Conservation (phyloP, 2,888 invertebrate species). For the Blomia tropicalis region DNA sequence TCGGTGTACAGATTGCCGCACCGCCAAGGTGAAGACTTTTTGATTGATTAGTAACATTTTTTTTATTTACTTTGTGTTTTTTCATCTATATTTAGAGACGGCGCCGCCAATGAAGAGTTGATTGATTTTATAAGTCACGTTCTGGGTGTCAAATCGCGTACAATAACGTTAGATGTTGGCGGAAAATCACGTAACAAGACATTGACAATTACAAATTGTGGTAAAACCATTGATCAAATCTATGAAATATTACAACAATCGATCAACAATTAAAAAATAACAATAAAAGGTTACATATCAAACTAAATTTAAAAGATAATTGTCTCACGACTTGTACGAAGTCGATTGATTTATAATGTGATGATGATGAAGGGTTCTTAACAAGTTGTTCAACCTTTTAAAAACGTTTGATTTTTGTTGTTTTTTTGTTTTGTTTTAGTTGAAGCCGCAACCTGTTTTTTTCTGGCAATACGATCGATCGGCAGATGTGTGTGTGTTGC, state of each 20-base stretch:
- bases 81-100: background rate
- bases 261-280: background rate
- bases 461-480: no score
- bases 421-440: no score
- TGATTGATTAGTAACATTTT: background rate
- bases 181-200: constrained; percentile 7
- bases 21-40: constrained; percentile 1
- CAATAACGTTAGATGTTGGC: background rate
- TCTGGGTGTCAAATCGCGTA: constrained; percentile 7
- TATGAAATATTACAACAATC: background rate
- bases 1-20: constrained; percentile 16
- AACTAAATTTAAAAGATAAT: no score
- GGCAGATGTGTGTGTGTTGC: no score
- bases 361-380: no score
- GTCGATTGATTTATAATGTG: no score
- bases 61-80: background rate
- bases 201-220: background rate
- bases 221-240: background rate
- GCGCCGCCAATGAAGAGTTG: constrained; percentile 14
- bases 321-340: no score
- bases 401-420: no score
- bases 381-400: no score
- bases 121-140: constrained; percentile 18
- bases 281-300: no score
- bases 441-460: no score